Base-by-base conservation (phyloP, 1,140 invertebrate genomes). In the Gyrodactylus salaris region DNA sequence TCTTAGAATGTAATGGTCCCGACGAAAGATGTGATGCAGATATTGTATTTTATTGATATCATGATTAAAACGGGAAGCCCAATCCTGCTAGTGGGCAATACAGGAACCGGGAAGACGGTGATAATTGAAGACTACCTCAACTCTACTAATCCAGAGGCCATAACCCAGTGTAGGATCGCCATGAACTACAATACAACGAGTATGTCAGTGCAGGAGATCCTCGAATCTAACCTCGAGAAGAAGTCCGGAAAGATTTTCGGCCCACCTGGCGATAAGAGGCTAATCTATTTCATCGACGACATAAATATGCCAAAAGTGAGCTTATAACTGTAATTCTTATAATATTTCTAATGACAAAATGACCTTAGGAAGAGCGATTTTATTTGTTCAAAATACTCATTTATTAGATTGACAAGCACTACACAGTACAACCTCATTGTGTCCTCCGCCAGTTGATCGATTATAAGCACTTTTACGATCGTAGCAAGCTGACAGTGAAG, bases 181-280 rank as follows among this genome's bases (percentile, higher is more conserved):
- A 95, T 96, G 78, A 95, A 95, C 80, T 95, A 91, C 79, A 95
- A 95, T 80, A 95, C 91, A 0, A 87, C 89, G 0, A 93, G 90
- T 74, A 89, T 91, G 80, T 93, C 95, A 89, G 82, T 95, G 68
- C 91, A 96, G 79, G 87, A 89, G 78, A 87, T 94, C 70, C 79
- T 95, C 70, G 92, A 96, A 78, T 91, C 90, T 79, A 88, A 90
- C n/a, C 78, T 96, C 68, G 92, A 95, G 79, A 95, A 95, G 82
- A 95, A 95, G 81, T 91, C 91, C 68, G 91, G 91, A 1, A 84
- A 89, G 76, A 94, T 92, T 82, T 96, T 87, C 77, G 92, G 90
- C 1, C 92, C 92, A 23, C 90, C 90, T 0, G 90, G 91, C 27
- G 91, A 86, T 76, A 92, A 93, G 80, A 88, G 86, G 0, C 81